phyloP scores from a whole-genome alignment of 2,113 vertebrate species.

The Acanthisitta chloris region DNA sequence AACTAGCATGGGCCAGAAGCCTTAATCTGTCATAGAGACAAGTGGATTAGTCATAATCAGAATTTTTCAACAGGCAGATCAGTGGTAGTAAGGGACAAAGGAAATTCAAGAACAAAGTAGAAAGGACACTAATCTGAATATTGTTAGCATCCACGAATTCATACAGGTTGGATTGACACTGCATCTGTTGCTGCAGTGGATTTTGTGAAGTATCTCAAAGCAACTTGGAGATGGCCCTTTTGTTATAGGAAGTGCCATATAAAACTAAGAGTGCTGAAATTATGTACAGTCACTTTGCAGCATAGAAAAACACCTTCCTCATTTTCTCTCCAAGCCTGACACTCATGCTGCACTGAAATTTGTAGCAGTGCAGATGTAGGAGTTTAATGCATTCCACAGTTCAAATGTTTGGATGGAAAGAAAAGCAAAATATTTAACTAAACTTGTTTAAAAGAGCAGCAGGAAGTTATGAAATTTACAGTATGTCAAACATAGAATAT shows the following conservation, averaged over 20 bases:
- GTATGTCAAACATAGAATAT: neutral
- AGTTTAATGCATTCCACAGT: neutral
- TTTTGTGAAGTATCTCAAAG: neutral
- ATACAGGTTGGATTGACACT: neutral
- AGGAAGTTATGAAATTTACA: neutral
- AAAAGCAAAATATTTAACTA: neutral
- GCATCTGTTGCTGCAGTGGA: neutral
- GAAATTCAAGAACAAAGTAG: neutral
- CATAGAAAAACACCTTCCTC: neutral
- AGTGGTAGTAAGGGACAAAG: neutral
- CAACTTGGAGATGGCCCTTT: neutral
- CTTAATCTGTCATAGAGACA: neutral
- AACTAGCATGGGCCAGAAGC: neutral
- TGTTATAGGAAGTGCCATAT: neutral
- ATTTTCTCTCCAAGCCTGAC: neutral
- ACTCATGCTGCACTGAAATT: neutral
- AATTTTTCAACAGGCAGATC: neutral
- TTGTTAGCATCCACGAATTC: neutral
- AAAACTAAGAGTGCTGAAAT: neutral
- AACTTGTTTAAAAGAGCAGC: neutral
- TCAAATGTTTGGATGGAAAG: neutral
- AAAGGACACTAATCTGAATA: neutral
- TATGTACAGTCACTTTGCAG: neutral
- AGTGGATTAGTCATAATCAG: neutral
- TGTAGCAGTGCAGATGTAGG: neutral